phyloP scores from a whole-genome alignment of 2,113 vertebrate genomes.

The Synodontis membranacea region DNA sequence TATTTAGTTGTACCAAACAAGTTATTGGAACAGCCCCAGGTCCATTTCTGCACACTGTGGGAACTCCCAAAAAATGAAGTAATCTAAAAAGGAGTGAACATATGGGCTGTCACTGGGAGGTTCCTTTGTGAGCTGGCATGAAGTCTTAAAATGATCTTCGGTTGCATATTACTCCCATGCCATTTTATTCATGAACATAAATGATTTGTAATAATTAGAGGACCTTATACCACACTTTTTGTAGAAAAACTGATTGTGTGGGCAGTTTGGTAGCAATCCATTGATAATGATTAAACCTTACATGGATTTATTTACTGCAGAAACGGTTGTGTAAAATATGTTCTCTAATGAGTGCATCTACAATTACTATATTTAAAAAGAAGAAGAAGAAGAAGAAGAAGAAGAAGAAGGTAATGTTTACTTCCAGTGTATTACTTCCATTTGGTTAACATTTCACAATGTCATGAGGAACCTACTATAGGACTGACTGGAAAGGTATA shows the following conservation, averaged over 20 bases:
- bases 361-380: neutral
- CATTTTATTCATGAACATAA: neutral
- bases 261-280: neutral
- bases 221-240: neutral
- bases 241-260: neutral
- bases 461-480: neutral
- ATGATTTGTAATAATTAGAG: neutral
- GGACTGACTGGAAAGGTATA: neutral
- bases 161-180: neutral
- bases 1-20: neutral
- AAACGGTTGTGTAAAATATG: neutral
- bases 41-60: slow-evolving; percentile 7
- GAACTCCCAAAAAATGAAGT: slow-evolving; percentile 13
- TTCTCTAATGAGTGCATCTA: neutral
- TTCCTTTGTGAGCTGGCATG: neutral
- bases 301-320: neutral
- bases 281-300: neutral
- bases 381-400: neutral
- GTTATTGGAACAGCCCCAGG: neutral
- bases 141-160: slow-evolving; percentile 17
- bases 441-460: neutral
- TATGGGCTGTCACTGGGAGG: neutral
- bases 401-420: neutral
- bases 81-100: slow-evolving; percentile 14
- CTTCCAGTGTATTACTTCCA: too few relatives aligned